A percentile compares a stretch with the other conserved stretches of the same genome.
Conservation (phyloP, 1,140 invertebrate species). For the Platyscapa corneri region DNA sequence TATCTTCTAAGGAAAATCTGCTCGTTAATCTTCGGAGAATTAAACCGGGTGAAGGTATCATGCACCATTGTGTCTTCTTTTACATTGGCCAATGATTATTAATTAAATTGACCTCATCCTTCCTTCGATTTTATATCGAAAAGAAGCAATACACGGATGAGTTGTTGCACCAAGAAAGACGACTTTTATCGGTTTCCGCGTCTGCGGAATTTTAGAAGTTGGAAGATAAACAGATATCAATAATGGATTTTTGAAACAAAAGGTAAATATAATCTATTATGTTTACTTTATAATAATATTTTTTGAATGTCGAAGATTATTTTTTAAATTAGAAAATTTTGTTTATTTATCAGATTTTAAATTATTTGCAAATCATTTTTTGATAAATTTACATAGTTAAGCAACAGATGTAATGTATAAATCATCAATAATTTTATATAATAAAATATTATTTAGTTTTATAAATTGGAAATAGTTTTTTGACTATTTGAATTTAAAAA, state of each 20-base stretch:
- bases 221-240: neutral
- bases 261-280: neutral
- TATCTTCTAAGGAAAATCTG: constrained; percentile 43
- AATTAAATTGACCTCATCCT: constrained; percentile 61
- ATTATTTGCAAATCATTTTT: no score
- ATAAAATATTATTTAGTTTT: no score
- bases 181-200: neutral
- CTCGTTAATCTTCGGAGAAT: constrained; percentile 72
- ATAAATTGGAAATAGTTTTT: no score
- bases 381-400: no score
- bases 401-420: no score
- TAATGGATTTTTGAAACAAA: neutral
- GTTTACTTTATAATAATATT: no score
- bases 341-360: no score
- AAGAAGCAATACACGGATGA: neutral
- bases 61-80: constrained; percentile 63
- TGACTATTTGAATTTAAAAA: no score
- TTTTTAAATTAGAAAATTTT: no score
- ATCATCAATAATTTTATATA: no score
- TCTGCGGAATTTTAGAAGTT: neutral
- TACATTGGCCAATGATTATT: constrained; percentile 66
- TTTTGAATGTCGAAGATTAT: no score
- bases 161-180: neutral
- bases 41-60: constrained; percentile 63
- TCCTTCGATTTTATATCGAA: constrained; percentile 23